Percentiles rank a stretch among this genome's conserved stretches.
phyloP scores from a whole-genome alignment of 2,888 invertebrate genomes.

The Colostygia pectinataria region DNA sequence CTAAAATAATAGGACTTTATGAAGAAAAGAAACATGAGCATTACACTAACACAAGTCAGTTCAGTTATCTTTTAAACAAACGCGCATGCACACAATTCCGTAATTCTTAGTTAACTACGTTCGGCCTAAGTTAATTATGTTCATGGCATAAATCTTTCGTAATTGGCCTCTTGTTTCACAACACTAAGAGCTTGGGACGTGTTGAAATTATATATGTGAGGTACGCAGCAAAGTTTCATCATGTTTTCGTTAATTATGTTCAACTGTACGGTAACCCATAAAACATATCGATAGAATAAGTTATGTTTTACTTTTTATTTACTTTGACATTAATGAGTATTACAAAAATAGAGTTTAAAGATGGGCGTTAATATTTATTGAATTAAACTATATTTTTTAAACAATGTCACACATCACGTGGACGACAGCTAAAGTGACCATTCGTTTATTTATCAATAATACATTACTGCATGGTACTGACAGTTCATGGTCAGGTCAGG shows the following conservation, averaged over 20 bases:
- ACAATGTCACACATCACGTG: no score
- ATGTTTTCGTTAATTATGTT: slow-evolving; percentile 48
- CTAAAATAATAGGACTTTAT: no score
- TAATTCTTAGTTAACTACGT: slow-evolving; percentile 77
- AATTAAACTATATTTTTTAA: no score
- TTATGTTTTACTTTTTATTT: background rate
- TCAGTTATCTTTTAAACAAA: slow-evolving; percentile 32
- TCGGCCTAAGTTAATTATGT: slow-evolving; percentile 83
- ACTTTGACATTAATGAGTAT: no score
- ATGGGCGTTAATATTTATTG: no score
- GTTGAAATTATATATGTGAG: slow-evolving; percentile 82
- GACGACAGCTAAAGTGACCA: no score
- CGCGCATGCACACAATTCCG: slow-evolving; percentile 60
- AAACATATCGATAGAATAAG: slow-evolving; percentile 9
- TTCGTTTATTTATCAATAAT: no score
- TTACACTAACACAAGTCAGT: background rate
- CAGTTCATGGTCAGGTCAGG: no score
- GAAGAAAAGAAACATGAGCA: no score
- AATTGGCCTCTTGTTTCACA: slow-evolving; percentile 82
- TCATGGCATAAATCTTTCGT: slow-evolving; percentile 82
- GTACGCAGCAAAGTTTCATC: slow-evolving; percentile 61
- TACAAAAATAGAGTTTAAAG: no score
- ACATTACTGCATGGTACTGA: no score
- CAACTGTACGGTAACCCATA: slow-evolving; percentile 10
- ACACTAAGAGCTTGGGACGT: slow-evolving; percentile 77